These are phyloP conservation scores for Falco punctatus DNA, from an alignment of 2,113 vertebrate species.

Conservation along the genomic window DNA sequence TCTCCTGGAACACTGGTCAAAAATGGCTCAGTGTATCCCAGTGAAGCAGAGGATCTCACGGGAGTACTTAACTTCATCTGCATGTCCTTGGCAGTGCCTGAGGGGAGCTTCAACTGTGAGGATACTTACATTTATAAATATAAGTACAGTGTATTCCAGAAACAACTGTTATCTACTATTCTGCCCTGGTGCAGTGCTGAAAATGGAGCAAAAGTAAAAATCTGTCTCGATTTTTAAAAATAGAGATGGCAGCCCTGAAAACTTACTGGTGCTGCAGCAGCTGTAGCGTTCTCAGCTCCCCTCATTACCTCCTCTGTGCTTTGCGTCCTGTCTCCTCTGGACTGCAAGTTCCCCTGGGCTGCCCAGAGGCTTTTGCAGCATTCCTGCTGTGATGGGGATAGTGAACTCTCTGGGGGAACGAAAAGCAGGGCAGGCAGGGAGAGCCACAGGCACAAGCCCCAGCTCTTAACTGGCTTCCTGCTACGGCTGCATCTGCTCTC, in stretches of 20 bases:
- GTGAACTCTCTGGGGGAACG: background rate
- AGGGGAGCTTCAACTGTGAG: background rate
- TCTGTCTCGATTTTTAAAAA: background rate
- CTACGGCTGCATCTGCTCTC: fast-evolving
- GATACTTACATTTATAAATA: background rate
- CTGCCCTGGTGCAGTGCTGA: background rate
- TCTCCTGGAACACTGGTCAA: background rate
- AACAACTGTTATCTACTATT: background rate
- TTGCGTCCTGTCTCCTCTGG: background rate
- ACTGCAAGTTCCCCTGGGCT: background rate
- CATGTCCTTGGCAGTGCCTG: conserved; percentile 7
- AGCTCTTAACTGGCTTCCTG: background rate
- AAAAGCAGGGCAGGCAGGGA: background rate
- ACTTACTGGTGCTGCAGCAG: background rate
- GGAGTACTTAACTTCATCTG: background rate
- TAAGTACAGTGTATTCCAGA: background rate
- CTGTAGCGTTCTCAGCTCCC: background rate
- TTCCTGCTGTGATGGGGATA: background rate
- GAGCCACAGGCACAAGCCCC: no score
- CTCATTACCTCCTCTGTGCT: background rate
- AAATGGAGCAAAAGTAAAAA: background rate
- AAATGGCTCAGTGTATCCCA: background rate
- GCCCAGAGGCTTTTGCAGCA: background rate
- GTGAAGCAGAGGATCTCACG: background rate
- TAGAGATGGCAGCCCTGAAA: background rate